Conservation (phyloP, 2,888 invertebrate genomes). For the Leptinotarsa rubiginosa region DNA sequence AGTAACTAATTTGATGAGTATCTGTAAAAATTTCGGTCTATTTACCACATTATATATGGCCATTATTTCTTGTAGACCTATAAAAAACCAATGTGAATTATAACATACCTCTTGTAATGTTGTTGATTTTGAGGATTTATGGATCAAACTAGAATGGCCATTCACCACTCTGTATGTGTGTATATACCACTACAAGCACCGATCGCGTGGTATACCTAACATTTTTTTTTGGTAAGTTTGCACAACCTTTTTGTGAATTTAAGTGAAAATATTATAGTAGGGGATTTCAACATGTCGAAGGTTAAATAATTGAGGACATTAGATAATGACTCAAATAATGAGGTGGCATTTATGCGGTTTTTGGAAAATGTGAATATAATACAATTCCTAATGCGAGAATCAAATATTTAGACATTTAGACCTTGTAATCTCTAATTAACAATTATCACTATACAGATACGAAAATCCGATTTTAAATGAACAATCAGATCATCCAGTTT, state of each 20-base stretch:
- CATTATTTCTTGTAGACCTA: no score
- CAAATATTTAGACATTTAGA: neutral
- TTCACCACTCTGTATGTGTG: neutral
- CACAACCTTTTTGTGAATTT: neutral
- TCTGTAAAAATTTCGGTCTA: no score
- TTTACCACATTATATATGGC: no score
- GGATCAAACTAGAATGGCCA: neutral
- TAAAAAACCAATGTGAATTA: neutral
- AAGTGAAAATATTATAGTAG: neutral
- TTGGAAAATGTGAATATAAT: neutral
- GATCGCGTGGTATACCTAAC: neutral
- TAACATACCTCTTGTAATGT: neutral
- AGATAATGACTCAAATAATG: neutral
- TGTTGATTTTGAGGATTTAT: neutral
- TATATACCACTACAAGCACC: neutral
- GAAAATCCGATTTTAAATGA: neutral
- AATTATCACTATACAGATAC: neutral
- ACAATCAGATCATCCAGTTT: neutral
- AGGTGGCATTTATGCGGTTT: neutral
- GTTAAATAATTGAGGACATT: neutral
- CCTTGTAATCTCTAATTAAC: neutral
- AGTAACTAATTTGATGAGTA: no score
- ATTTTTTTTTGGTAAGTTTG: neutral
- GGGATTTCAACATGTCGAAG: neutral
- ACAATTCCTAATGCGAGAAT: neutral